phyloP scores from a whole-genome alignment of 1,140 invertebrate genomes.

The Portunus trituberculatus region DNA sequence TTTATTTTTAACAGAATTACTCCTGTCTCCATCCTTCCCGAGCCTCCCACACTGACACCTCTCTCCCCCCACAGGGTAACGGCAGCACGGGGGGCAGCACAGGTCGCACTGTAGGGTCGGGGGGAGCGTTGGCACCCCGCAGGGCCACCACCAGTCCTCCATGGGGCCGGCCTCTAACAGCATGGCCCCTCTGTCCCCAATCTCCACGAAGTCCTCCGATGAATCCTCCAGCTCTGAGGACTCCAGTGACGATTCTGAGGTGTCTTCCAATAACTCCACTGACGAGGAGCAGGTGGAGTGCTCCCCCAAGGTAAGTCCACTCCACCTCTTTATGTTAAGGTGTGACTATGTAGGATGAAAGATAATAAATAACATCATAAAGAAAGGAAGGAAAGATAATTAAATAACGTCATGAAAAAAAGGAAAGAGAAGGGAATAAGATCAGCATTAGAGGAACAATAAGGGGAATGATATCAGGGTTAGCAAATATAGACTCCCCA shows the following conservation, averaged over 20 bases:
- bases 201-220: constrained; percentile 64
- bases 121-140: constrained; percentile 32
- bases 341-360: neutral
- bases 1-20: too few species aligned
- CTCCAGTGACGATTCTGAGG: constrained; percentile 65
- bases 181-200: constrained; percentile 55
- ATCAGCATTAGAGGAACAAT: too few species aligned
- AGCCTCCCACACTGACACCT: too few species aligned
- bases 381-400: too few species aligned
- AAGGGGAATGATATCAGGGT: too few species aligned
- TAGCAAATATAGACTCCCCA: too few species aligned
- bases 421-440: too few species aligned
- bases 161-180: neutral
- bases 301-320: constrained; percentile 28
- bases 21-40: too few species aligned
- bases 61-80: neutral
- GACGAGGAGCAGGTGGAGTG: constrained; percentile 60
- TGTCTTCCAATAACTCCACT: constrained; percentile 60
- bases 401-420: too few species aligned
- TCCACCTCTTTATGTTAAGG: neutral
- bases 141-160: constrained; percentile 20
- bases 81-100: neutral
- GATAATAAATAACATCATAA: too few species aligned
- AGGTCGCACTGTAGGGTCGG: neutral
- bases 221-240: constrained; percentile 63